Evolutionary conservation across 2,113 vertebrate species (phyloP).

Genomic region (Hemicordylus capensis): DNA sequence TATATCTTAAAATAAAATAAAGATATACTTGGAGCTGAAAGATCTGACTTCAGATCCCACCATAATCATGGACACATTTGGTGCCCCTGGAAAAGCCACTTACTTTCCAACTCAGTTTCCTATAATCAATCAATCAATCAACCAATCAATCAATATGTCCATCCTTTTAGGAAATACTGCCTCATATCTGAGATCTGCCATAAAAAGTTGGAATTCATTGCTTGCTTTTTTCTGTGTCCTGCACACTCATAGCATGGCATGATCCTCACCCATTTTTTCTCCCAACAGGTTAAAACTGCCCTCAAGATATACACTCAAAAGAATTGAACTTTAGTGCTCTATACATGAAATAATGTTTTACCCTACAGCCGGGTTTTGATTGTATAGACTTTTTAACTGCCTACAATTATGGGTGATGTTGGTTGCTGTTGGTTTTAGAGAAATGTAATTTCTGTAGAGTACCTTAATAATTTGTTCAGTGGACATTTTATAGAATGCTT

Average conservation of each 20-base stretch:
- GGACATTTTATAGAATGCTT: neutral
- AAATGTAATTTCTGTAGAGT: neutral
- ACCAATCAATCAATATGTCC: neutral
- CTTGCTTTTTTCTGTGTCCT: neutral
- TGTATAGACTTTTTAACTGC: neutral
- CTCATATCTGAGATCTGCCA: neutral
- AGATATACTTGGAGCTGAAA: neutral
- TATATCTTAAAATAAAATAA: neutral
- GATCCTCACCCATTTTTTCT: neutral
- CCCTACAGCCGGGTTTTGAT: neutral
- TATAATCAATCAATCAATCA: neutral
- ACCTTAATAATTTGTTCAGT: neutral
- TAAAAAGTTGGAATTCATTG: neutral
- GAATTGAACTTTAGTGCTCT: neutral
- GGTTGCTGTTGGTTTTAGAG: neutral
- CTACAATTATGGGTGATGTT: neutral
- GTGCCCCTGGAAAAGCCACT: neutral
- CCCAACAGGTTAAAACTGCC: neutral
- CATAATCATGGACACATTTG: neutral
- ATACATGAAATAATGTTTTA: neutral
- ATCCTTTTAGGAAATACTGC: neutral
- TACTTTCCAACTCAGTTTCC: neutral
- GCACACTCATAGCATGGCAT: neutral
- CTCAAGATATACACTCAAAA: neutral
- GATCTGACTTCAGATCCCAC: neutral